phyloP scores from a whole-genome alignment of 2,797 vertebrate genomes.

The Pygocentrus nattereri region DNA sequence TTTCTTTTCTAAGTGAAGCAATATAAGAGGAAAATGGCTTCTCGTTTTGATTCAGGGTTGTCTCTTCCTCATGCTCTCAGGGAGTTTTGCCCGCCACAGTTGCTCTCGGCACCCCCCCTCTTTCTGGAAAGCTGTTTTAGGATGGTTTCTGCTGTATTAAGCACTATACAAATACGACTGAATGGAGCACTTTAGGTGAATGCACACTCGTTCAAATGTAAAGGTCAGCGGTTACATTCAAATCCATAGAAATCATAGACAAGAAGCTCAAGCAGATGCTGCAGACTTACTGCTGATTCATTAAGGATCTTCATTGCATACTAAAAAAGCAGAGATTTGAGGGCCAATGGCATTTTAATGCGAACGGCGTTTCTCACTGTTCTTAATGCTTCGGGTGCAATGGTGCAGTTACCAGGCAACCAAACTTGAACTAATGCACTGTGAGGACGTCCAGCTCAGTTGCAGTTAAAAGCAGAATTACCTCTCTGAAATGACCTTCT shows the following conservation, averaged over 20 bases:
- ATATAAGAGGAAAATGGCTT: no score
- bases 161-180: not conserved
- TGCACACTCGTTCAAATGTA: not conserved
- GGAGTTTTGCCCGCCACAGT: not conserved
- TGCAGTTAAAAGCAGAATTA: constrained; percentile 21
- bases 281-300: not conserved
- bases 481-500: constrained; percentile 8
- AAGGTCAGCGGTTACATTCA: not conserved
- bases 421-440: constrained; percentile 35
- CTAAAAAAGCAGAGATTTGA: not conserved
- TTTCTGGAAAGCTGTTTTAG: not conserved
- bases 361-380: not conserved
- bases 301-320: not conserved
- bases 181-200: not conserved
- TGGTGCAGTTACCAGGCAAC: constrained; percentile 53
- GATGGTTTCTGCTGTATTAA: not conserved
- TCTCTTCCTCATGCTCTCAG: not conserved
- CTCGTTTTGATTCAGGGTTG: no score
- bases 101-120: not conserved
- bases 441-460: not conserved
- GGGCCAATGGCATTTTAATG: not conserved
- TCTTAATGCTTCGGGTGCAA: not conserved
- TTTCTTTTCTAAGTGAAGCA: no score
- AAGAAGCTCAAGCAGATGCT: not conserved
- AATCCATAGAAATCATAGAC: not conserved